Conservation (phyloP, 2,888 invertebrate genomes). For the Hypomecis punctinalis region DNA sequence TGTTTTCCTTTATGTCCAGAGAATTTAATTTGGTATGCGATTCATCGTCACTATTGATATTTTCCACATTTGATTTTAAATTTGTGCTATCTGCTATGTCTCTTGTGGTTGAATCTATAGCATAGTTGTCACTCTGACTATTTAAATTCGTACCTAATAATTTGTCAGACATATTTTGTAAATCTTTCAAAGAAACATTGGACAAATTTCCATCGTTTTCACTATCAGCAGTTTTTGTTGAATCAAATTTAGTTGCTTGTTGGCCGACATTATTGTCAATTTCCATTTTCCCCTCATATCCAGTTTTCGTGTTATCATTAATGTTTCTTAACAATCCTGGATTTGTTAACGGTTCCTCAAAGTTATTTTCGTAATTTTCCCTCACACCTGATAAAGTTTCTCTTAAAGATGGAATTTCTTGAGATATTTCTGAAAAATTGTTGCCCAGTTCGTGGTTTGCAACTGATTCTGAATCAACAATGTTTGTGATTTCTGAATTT, state of each 20-base stretch:
- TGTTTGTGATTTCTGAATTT: constrained; percentile 19
- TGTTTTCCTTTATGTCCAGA: neutral
- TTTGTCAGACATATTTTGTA: constrained; percentile 67
- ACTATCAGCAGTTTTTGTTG: constrained; percentile 8
- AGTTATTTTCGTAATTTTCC: constrained; percentile 49
- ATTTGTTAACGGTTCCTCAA: constrained; percentile 29
- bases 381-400: constrained; percentile 47
- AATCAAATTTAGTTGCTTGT: neutral
- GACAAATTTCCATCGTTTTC: constrained; percentile 11
- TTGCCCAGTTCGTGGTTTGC: constrained; percentile 23
- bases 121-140: constrained; percentile 20
- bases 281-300: neutral
- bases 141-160: constrained; percentile 49
- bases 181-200: constrained; percentile 54
- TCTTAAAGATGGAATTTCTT: constrained; percentile 28
- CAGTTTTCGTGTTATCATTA: neutral
- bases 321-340: neutral
- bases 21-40: neutral
- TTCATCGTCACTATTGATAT: constrained; percentile 1
- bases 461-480: constrained; percentile 11
- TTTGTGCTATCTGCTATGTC: constrained; percentile 8
- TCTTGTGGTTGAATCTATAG: constrained; percentile 9
- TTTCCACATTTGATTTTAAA: constrained; percentile 7
- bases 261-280: neutral
- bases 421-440: neutral